A percentile compares a stretch with the other conserved stretches of the same genome.
phyloP scores from a whole-genome alignment of 2,797 vertebrate genomes.

The Acanthurus lineatus region DNA sequence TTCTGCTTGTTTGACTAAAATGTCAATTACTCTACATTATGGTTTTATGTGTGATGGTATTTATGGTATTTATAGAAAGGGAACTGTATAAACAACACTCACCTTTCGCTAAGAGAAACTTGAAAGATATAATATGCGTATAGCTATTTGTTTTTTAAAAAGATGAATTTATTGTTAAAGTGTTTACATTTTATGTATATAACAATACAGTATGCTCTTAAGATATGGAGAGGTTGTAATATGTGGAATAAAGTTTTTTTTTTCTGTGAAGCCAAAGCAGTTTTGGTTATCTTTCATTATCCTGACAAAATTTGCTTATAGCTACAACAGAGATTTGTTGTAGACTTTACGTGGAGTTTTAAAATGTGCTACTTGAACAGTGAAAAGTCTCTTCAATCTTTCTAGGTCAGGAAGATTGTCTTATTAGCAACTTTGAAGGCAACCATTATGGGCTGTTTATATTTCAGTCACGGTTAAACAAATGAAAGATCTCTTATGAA shows the following conservation, averaged over 20 bases:
- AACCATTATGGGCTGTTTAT: too few species aligned
- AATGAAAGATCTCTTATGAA: too few species aligned
- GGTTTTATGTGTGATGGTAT: slow-evolving; percentile 55
- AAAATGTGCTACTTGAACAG: slow-evolving; percentile 33
- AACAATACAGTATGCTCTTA: slow-evolving; percentile 41
- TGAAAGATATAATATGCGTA: slow-evolving; percentile 60
- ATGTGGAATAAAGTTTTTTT: slow-evolving; percentile 54
- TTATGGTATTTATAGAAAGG: slow-evolving; percentile 69
- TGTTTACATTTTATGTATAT: slow-evolving; percentile 42
- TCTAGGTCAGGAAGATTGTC: too few species aligned
- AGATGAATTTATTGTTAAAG: slow-evolving; percentile 29
- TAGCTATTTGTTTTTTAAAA: slow-evolving; percentile 29
- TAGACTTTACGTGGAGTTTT: slow-evolving; percentile 55
- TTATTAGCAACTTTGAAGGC: too few species aligned
- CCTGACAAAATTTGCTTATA: too few species aligned
- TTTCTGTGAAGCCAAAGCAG: slow-evolving; percentile 6
- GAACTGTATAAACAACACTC: slow-evolving; percentile 49
- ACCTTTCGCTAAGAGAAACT: slow-evolving; percentile 57
- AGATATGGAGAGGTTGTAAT: slow-evolving; percentile 30
- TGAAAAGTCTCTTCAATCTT: too few species aligned
- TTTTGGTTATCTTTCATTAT: not conserved
- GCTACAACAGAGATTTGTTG: too few species aligned
- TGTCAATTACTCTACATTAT: slow-evolving; percentile 62
- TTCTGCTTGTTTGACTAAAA: slow-evolving; percentile 38
- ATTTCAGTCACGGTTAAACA: too few species aligned